Base-by-base conservation (phyloP, 2,797 vertebrate species). In the Scarus forsteni region DNA sequence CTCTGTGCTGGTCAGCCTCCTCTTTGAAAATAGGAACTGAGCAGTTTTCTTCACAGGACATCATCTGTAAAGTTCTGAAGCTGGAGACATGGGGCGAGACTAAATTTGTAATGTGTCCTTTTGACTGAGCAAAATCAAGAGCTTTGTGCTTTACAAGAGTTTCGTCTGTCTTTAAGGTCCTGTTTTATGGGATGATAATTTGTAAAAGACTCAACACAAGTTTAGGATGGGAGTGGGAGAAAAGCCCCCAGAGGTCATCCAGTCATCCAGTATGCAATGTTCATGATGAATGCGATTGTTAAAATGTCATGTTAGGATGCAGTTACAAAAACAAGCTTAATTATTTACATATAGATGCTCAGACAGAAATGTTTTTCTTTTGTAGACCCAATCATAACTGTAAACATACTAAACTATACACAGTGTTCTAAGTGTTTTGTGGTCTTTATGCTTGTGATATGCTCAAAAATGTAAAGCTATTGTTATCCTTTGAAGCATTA, bases 91-190 rank as follows among this genome's bases (percentile, higher is more conserved):
- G 19, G 13, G 12, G 58, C 18, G 8, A 66, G 34, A 62, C 45
- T 56, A 60, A 53, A 62, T 64, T 45, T 70, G 16, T 54, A 66
- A 56, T 18, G 45, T 45, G 36, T 46, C 39, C 73, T 68, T 65
- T 27, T 14, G 45, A 56, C 49, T 62, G 66, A 71, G 38, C 46
- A 56, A 67, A 57, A 56, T 6, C 27, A 67, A 60, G 63, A 53
- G 40, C 9, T 68, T 40, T 7, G 12, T 65, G 64, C 66, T 62
- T 72, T 54, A 59, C 52, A 19, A n/a, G 59, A 53, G 57, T 48
- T 67, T 66, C 16, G 15, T 65, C 60, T 66, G 61, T 18, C 60
- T 53, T 38, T 46, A 34, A 49, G 66, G 12, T 6, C 54, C 74
- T 73, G 70, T 53, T 62, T 56, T 69, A 48, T 62, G 50, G 34